These are phyloP conservation scores for Sterna hirundo DNA, from an alignment of 2,113 vertebrate genomes.

Conservation along the genomic window DNA sequence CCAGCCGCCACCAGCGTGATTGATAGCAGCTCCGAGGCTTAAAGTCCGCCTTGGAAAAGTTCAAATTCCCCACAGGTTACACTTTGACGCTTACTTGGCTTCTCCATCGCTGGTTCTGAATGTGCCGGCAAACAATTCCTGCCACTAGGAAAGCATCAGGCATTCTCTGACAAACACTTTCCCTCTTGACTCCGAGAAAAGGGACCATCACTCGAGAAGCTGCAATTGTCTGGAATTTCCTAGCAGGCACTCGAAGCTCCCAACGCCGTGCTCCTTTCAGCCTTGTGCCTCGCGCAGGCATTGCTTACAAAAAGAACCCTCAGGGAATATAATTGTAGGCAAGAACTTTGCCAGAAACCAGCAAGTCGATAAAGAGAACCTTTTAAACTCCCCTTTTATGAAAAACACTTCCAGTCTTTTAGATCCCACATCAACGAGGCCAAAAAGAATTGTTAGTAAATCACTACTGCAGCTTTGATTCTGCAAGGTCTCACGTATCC, in stretches of 20 bases:
- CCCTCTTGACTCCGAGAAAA: background rate
- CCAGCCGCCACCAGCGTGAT: background rate
- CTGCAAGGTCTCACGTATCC: background rate
- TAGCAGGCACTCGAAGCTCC: background rate
- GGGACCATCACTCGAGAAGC: background rate
- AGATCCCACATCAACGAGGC: background rate
- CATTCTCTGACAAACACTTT: background rate
- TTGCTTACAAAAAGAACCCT: background rate
- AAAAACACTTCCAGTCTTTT: background rate
- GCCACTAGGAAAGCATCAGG: background rate
- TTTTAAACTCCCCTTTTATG: background rate
- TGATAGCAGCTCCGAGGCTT: background rate
- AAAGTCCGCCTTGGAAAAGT: background rate
- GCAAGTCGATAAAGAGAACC: background rate
- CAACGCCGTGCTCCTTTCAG: rapidly evolving
- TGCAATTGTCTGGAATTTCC: background rate
- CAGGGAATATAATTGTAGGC: background rate
- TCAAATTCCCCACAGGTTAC: background rate
- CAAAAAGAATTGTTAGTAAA: background rate
- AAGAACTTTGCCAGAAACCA: background rate
- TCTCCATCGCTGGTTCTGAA: background rate
- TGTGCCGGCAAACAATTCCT: background rate
- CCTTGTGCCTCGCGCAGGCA: background rate
- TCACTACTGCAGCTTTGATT: background rate
- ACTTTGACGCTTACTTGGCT: background rate